Base-by-base conservation (phyloP, 1,140 invertebrate species). In the Euglossa dilemma region DNA sequence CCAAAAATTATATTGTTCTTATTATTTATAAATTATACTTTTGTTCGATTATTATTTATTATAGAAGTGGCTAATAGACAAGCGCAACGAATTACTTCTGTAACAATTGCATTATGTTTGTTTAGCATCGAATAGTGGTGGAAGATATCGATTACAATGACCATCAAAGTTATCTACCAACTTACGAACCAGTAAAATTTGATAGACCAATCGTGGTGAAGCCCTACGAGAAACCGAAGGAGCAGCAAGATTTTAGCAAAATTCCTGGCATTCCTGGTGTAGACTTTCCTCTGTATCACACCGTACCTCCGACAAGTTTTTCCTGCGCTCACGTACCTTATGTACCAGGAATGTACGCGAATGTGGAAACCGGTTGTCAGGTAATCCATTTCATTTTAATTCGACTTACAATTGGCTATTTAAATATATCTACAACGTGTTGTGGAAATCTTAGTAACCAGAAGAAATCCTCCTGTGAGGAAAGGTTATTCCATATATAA, bases 281-380 rank as follows among this genome's bases (percentile, higher is more conserved):
- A 1, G 97, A 98, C 92, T 98, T 96, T 94, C 97, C 97, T 1
- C 94, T 97, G 56, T 97, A 96, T 92, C 97, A 97, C 90, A 91
- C 93, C 16, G 96, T 97, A 7, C 97, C 97, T 0, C 95, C 96
- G 36, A 98, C 97, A n/a, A 95, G 95, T 83, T 98, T 98, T 94
- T 96, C 96, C 18, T 98, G 97, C 90, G 95, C 95, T 63, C 94
- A 96, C 82, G 97, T 97, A 63, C 97, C 97, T 5, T 95, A 96
- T 23, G 95, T 96, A 73, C 97, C 97, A 64, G 97, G 97, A 83
- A 98, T 98, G 96, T 98, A 98, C 90, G 97, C 97, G 18, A 97
- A 98, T 89, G 96, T 97, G 0, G 97, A 98, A 93, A 97, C 97
- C 80, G 97, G 97, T 73, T 98, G 97, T 89, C 97, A 98, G 95